Percentiles rank a stretch among this genome's conserved stretches.
phyloP scores from a whole-genome alignment of 1,140 invertebrate species.

The Stenopsyche tienmushanensis region DNA sequence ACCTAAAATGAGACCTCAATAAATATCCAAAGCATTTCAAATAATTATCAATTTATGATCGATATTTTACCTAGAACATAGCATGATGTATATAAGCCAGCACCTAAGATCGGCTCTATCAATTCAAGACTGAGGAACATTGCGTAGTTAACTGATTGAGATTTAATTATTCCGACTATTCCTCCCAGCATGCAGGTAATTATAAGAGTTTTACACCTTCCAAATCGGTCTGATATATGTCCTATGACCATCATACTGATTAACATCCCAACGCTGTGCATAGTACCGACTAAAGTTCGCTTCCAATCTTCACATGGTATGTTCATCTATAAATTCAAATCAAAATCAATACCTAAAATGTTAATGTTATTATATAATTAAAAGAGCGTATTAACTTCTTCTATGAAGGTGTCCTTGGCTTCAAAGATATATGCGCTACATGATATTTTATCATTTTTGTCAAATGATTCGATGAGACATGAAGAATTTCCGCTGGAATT shows the following conservation, averaged over 20 bases:
- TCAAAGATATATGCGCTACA: conserved; percentile 49
- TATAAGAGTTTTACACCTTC: background rate
- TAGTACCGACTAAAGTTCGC: background rate
- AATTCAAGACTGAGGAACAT: background rate
- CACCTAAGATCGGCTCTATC: background rate
- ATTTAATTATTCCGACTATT: background rate
- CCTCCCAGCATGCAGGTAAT: background rate
- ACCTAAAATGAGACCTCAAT: conserved; percentile 48
- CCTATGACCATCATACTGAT: background rate
- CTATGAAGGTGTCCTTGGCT: conserved; percentile 47
- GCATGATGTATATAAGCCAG: background rate
- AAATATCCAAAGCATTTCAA: too few relatives aligned
- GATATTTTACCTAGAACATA: conserved; percentile 8
- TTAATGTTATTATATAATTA: too few relatives aligned
- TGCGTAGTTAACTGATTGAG: background rate
- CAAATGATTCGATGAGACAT: conserved; percentile 47
- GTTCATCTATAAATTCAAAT: conserved; percentile 39
- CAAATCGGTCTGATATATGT: background rate
- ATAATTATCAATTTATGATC: background rate
- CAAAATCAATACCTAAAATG: too few relatives aligned
- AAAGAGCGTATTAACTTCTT: too few relatives aligned
- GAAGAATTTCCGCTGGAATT: conserved; percentile 14
- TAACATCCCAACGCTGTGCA: background rate
- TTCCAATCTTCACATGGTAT: background rate
- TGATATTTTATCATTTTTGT: conserved; percentile 39